Conservation (phyloP, 2,888 invertebrate genomes). For the Steinernema hermaphroditum region DNA sequence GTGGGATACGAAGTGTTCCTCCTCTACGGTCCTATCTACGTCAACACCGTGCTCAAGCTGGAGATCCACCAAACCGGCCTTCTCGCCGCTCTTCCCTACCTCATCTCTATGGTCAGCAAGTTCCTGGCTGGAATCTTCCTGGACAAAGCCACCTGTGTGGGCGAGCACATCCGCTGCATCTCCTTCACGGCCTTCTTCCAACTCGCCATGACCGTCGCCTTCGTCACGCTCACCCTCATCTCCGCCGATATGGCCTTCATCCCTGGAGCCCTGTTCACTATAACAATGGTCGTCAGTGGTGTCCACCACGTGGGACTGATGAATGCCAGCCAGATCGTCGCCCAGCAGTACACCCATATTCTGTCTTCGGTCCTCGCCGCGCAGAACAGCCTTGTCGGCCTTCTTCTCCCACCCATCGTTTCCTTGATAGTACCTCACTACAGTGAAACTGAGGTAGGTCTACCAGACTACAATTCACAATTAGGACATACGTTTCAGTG, state of each 20-base stretch:
- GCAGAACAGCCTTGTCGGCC: constrained; percentile 20
- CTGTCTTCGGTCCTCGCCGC: constrained; percentile 19
- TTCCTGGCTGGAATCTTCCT: constrained; percentile 24
- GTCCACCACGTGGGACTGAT: constrained; percentile 24
- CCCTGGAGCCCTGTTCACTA: constrained; percentile 4
- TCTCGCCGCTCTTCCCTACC: constrained; percentile 13
- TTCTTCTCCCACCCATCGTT: not conserved
- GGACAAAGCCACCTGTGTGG: constrained; percentile 9
- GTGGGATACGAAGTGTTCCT: constrained; percentile 25
- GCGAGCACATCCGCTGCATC: constrained; percentile 4
- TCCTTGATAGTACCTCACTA: not conserved
- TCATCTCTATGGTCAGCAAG: constrained; percentile 18
- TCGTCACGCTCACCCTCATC: constrained; percentile 12
- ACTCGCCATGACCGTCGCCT: constrained; percentile 18
- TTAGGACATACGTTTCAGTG: too few relatives aligned
- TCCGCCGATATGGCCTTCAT: constrained; percentile 6
- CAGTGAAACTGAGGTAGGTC: constrained; percentile 8
- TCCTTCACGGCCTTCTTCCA: constrained; percentile 27
- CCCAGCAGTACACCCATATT: constrained; percentile 25
- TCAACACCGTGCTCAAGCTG: constrained; percentile 10
- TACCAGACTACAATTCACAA: too few relatives aligned
- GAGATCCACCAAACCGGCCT: constrained; percentile 25
- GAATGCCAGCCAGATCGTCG: constrained; percentile 24
- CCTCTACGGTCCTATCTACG: constrained; percentile 27
- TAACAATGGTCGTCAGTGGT: constrained; percentile 21